Evolutionary conservation across 2,113 vertebrate species (phyloP).

Genomic region (Corythornis cristatus): DNA sequence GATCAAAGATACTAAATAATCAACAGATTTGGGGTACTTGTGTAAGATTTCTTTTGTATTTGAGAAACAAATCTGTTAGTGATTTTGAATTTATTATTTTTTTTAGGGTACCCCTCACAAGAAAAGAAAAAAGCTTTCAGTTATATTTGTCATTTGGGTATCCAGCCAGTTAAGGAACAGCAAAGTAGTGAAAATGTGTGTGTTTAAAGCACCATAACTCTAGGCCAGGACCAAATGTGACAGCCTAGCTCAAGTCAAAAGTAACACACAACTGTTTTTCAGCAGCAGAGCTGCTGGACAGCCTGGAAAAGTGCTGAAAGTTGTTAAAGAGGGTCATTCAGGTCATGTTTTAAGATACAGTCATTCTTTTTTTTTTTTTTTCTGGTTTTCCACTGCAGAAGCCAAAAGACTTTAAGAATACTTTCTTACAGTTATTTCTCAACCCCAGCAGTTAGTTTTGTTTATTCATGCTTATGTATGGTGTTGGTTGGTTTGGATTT

Average conservation of each 20-base stretch:
- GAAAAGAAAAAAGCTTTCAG: not conserved
- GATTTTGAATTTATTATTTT: not conserved
- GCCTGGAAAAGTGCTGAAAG: not conserved
- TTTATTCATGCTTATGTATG: not conserved
- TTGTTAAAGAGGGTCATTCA: not conserved
- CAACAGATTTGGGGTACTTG: accelerated
- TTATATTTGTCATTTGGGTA: not conserved
- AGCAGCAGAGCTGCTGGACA: not conserved
- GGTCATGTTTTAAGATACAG: not conserved
- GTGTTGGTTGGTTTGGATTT: too few relatives aligned
- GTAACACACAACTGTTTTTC: accelerated
- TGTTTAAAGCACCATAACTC: not conserved
- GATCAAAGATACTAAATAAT: not conserved
- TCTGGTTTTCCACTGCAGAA: not conserved
- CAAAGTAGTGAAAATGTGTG: not conserved
- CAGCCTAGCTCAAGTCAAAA: not conserved
- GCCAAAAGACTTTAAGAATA: not conserved
- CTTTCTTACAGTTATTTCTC: not conserved
- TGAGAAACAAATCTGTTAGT: not conserved
- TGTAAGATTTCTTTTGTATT: accelerated
- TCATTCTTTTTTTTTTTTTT: not conserved
- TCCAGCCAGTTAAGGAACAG: not conserved
- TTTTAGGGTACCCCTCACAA: accelerated
- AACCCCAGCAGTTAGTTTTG: not conserved
- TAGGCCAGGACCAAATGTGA: not conserved